These are phyloP conservation scores for Nannoperca australis DNA, from an alignment of 2,797 vertebrate species.

Conservation along the genomic window DNA sequence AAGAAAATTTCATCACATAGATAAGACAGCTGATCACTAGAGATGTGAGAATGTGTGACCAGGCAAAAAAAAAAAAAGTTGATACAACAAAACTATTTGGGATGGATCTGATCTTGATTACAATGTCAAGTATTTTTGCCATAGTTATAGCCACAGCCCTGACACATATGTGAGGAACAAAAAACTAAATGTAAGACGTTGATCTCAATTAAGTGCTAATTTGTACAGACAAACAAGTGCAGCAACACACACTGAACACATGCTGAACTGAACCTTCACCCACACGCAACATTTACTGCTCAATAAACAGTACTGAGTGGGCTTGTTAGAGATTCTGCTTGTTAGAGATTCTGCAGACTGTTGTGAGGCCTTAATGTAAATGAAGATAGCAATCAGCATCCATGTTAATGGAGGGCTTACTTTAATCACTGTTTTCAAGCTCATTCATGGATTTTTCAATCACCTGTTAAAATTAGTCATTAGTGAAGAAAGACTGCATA, in stretches of 20 bases:
- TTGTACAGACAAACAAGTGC: slow-evolving; percentile 9
- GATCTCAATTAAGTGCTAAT: slow-evolving; percentile 34
- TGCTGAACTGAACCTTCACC: neutral
- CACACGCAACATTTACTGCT: slow-evolving; percentile 52
- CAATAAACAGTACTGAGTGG: slow-evolving; percentile 75
- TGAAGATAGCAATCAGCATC: slow-evolving; percentile 55
- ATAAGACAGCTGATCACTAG: slow-evolving; percentile 40
- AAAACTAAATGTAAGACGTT: slow-evolving; percentile 2
- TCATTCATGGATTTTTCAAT: slow-evolving; percentile 24
- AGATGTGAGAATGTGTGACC: slow-evolving; percentile 43
- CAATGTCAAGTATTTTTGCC: neutral
- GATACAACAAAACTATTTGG: slow-evolving; percentile 38
- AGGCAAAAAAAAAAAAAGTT: slow-evolving; percentile 36
- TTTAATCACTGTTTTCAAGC: slow-evolving; percentile 24
- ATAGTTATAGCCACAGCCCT: neutral
- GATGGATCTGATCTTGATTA: slow-evolving; percentile 3
- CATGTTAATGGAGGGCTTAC: slow-evolving; percentile 19
- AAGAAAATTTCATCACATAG: slow-evolving; percentile 49
- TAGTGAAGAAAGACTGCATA: neutral
- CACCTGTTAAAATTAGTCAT: slow-evolving; percentile 19
- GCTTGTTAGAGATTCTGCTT: slow-evolving; percentile 77
- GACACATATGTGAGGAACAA: neutral
- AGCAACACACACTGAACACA: slow-evolving; percentile 1
- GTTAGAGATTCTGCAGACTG: slow-evolving; percentile 74
- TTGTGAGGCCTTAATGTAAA: slow-evolving; percentile 65